These are phyloP conservation scores for Cyprinodon variegatus DNA, from an alignment of 2,113 vertebrate species.

Conservation along the genomic window DNA sequence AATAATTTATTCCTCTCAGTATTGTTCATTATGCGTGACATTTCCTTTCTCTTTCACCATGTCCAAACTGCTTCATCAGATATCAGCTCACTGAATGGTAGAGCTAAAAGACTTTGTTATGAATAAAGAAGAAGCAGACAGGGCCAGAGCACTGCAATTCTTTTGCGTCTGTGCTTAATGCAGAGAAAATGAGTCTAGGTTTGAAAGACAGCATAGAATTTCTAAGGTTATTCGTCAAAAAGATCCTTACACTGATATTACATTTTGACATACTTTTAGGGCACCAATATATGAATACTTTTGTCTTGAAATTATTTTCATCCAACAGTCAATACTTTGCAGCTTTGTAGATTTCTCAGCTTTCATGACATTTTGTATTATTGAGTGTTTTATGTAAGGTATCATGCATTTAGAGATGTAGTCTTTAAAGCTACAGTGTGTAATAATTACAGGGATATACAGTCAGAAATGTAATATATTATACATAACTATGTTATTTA, in stretches of 20 bases:
- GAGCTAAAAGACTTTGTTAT: slow-evolving; percentile 24
- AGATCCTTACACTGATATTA: slow-evolving; percentile 37
- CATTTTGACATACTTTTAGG: no score
- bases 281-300: slow-evolving; percentile 32
- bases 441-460: no score
- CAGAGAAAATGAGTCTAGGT: slow-evolving; percentile 53
- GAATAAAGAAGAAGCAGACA: slow-evolving; percentile 35
- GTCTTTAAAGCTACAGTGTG: not conserved
- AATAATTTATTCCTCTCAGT: slow-evolving; percentile 24
- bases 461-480: no score
- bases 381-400: not conserved
- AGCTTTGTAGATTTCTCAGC: slow-evolving; percentile 17
- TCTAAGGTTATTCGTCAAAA: slow-evolving; percentile 54
- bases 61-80: slow-evolving; percentile 22
- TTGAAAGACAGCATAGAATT: slow-evolving; percentile 42
- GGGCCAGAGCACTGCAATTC: slow-evolving; percentile 30
- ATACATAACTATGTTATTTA: no score
- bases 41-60: slow-evolving; percentile 22
- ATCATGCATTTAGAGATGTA: not conserved
- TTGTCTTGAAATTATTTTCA: slow-evolving; percentile 33
- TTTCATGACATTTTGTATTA: not conserved
- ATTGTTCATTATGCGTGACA: not conserved
- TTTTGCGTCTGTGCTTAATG: slow-evolving; percentile 57
- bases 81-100: slow-evolving; percentile 21
- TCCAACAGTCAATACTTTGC: not conserved